Evolutionary conservation across 1,140 invertebrate species (phyloP).

Genomic region (Wiebesia pumilae): DNA sequence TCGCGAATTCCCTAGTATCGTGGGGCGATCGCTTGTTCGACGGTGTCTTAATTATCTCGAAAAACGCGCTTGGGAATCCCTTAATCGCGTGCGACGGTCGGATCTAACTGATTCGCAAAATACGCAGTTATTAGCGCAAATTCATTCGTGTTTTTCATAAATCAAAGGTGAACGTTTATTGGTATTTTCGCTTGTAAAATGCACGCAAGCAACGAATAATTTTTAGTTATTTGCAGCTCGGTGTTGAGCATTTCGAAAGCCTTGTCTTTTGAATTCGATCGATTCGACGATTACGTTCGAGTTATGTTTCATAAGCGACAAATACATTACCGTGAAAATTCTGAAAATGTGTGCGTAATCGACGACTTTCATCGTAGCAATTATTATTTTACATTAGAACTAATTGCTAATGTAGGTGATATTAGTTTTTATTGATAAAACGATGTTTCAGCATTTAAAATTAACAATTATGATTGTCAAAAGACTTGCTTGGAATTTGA

Average conservation of each 20-base stretch:
- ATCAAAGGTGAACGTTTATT: not conserved
- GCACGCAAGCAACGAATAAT: no score
- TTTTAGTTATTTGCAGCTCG: not conserved
- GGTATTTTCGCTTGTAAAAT: not conserved
- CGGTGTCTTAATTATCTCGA: constrained; percentile 40
- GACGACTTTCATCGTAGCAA: no score
- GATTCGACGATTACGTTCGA: not conserved
- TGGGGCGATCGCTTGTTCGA: constrained; percentile 16
- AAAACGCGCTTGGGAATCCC: not conserved
- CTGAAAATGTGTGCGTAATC: not conserved
- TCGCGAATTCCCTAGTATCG: constrained; percentile 51
- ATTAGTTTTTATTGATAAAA: no score
- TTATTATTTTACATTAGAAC: no score
- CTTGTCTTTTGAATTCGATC: not conserved
- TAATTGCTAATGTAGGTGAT: no score
- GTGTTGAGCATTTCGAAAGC: constrained; percentile 4
- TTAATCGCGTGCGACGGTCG: not conserved
- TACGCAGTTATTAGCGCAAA: not conserved
- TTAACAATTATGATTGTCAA: no score
- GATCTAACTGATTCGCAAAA: not conserved
- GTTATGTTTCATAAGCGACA: not conserved
- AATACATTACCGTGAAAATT: not conserved
- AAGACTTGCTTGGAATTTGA: no score
- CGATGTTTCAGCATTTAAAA: no score
- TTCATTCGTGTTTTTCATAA: constrained; percentile 28